Evolutionary conservation across 2,888 invertebrate genomes (phyloP), one percentile per base, ranked within the genome.

Genomic region (Amphipyra tragopoginis): DNA sequence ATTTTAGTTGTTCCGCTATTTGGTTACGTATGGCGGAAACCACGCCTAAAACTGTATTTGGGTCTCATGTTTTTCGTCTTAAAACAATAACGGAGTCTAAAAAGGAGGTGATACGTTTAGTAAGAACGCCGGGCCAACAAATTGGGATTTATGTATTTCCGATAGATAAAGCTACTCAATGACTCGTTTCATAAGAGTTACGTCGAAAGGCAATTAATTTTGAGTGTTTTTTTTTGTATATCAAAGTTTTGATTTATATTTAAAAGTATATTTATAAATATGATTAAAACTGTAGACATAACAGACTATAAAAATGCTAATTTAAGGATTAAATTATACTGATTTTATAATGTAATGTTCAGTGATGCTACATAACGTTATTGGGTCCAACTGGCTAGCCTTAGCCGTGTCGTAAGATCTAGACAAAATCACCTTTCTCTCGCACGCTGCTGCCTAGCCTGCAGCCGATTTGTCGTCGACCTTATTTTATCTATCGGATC

Each of bases 381-480:
- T 55, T 69, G 21, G 48, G 50, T 56, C 26, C 38, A 42, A 64
- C 57, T 38, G 39, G 39, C 47, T 63, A 40, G 51, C 54, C 66
- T 75, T 65, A 61, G 67, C 69, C 55, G 58, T 84, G 75, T 77
- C 75, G 84, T 81, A 86, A 86, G 74, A 65, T 73, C 74, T 76
- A 80, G 70, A 82, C 81, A 77, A 76, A 81, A 82, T 82, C 74
- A 75, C 88, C 87, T 88, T 86, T 87, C 87, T 82, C 86, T 83
- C 56, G 55, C 59, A 13, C 34, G 15, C 43, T 38, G 70, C 47
- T 55, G 63, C 50, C 44, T 21, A 67, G 58, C 14, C 40, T 42
- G 33, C 49, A 53, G 57, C 61, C 57, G 70, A 65, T 67, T 68
- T 75, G 63, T 58, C 40, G 65, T 21, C 66, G 64, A 63, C 68